Conservation (phyloP, 2,113 vertebrate genomes). For the Cervus canadensis region DNA sequence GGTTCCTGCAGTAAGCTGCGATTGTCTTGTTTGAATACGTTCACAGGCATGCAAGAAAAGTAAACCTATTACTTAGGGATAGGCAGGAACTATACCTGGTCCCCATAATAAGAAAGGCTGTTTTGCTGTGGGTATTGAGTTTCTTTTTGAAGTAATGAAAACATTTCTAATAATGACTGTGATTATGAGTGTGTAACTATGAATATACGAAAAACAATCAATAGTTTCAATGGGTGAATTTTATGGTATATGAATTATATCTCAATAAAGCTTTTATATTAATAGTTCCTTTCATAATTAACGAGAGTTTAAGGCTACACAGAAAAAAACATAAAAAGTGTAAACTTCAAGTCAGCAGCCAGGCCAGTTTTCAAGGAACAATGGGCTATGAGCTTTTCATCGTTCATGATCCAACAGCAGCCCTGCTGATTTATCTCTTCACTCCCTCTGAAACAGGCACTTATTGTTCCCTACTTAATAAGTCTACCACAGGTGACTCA, state of each 20-base stretch:
- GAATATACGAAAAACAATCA: neutral
- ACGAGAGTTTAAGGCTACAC: neutral
- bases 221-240: neutral
- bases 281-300: neutral
- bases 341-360: neutral
- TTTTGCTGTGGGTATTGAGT: neutral
- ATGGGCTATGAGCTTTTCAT: neutral
- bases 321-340: neutral
- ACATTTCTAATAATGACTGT: neutral
- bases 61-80: neutral
- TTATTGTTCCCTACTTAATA: neutral
- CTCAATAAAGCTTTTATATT: neutral
- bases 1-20: neutral
- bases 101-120: neutral
- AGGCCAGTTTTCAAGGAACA: neutral
- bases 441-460: neutral
- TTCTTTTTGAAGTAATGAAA: neutral
- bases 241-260: neutral
- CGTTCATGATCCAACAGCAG: neutral
- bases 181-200: neutral
- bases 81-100: neutral
- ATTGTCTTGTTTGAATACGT: neutral
- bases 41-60: neutral
- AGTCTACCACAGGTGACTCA: neutral
- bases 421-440: neutral